phyloP scores from a whole-genome alignment of 1,140 invertebrate genomes.

The Ips typographus region DNA sequence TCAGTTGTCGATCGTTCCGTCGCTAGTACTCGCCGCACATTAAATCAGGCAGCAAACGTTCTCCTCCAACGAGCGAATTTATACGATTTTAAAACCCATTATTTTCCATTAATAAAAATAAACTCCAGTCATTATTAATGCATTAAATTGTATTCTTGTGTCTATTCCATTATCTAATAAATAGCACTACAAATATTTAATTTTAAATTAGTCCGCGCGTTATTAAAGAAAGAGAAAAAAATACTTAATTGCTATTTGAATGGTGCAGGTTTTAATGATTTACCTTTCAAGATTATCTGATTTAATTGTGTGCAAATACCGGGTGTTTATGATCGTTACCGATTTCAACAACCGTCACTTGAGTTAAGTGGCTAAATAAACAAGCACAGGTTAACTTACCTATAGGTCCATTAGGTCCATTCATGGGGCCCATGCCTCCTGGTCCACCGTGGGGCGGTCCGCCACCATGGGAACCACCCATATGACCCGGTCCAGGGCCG shows the following conservation, averaged over 20 bases:
- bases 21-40: too few species aligned
- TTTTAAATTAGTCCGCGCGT: conserved; percentile 17
- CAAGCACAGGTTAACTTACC: conserved; percentile 11
- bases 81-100: conserved; percentile 26
- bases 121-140: conserved; percentile 20
- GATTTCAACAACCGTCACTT: background rate
- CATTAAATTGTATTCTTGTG: conserved; percentile 29
- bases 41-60: too few species aligned
- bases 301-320: conserved; percentile 14
- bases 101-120: conserved; percentile 26
- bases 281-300: conserved; percentile 12
- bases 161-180: conserved; percentile 21
- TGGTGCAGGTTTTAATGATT: conserved; percentile 25
- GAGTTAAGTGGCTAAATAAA: background rate
- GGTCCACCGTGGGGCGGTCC: conserved; percentile 1
- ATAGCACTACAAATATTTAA: conserved; percentile 28
- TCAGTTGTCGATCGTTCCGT: background rate
- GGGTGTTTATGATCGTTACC: background rate
- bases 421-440: conserved; percentile 29
- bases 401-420: conserved; percentile 28
- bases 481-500: conserved; percentile 17
- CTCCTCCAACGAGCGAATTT: conserved; percentile 9
- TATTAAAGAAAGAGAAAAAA: conserved; percentile 21
- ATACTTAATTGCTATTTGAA: conserved; percentile 24
- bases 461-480: conserved; percentile 1